These are phyloP conservation scores for Smithornis capensis DNA, from an alignment of 2,113 vertebrate species.

Conservation along the genomic window DNA sequence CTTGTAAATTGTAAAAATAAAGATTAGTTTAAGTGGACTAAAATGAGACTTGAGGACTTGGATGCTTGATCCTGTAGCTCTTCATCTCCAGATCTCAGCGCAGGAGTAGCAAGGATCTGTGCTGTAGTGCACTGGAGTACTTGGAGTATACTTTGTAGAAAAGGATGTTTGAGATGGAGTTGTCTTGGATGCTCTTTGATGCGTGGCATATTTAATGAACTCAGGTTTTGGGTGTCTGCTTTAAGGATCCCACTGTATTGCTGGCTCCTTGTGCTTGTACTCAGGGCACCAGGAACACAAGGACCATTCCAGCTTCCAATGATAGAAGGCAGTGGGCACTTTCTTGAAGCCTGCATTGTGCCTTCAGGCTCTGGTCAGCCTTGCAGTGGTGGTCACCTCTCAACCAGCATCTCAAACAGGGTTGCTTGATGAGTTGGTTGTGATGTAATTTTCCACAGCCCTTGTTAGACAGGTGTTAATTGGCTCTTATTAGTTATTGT, in stretches of 20 bases:
- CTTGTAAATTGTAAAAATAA: not conserved
- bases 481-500: not conserved
- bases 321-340: not conserved
- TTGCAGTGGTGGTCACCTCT: not conserved
- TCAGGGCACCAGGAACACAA: not conserved
- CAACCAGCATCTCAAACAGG: not conserved
- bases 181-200: not conserved
- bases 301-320: not conserved
- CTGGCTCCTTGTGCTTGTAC: not conserved
- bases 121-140: not conserved
- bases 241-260: not conserved
- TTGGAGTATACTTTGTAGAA: not conserved
- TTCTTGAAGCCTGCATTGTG: not conserved
- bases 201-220: not conserved
- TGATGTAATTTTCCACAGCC: not conserved
- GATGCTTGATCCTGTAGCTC: not conserved
- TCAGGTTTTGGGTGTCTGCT: accelerated
- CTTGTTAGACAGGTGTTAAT: not conserved
- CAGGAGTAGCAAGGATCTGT: not conserved
- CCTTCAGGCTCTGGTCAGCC: not conserved
- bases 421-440: not conserved
- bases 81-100: not conserved
- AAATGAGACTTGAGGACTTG: not conserved
- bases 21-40: not conserved
- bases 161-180: not conserved